phyloP scores from a whole-genome alignment of 2,888 invertebrate species.

The Alloplasta piceator region DNA sequence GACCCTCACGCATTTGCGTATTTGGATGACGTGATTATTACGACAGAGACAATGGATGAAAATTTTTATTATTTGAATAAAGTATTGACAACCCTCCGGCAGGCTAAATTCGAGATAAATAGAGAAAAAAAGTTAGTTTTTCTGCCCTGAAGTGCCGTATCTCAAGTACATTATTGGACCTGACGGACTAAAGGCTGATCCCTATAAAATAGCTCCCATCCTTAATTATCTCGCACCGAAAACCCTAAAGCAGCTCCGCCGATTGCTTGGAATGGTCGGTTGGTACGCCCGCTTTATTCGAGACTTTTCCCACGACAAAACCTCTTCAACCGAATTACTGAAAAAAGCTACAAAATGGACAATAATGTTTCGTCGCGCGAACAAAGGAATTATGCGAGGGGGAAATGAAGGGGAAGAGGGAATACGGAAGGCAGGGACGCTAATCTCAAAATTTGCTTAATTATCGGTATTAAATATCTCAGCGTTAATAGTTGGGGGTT shows the following conservation, averaged over 20 bases:
- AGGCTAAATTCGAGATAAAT: not conserved
- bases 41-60: slow-evolving; percentile 22
- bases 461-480: too few species aligned
- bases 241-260: not conserved
- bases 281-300: not conserved
- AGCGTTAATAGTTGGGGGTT: too few species aligned
- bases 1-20: slow-evolving; percentile 36
- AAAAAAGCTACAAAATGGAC: too few species aligned
- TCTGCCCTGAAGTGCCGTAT: slow-evolving; percentile 62
- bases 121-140: slow-evolving; percentile 37
- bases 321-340: not conserved
- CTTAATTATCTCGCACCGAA: slow-evolving; percentile 6
- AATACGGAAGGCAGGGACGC: too few species aligned
- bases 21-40: slow-evolving; percentile 39
- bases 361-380: too few species aligned
- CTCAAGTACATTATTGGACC: slow-evolving; percentile 20
- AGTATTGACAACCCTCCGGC: not conserved
- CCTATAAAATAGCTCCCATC: slow-evolving; percentile 41
- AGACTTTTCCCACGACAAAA: not conserved
- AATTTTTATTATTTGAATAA: slow-evolving; percentile 2
- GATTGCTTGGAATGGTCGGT: not conserved
- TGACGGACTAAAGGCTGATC: slow-evolving; percentile 31
- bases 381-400: too few species aligned
- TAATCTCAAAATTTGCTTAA: too few species aligned
- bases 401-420: too few species aligned